Evolutionary conservation across 2,113 vertebrate species (phyloP).

Genomic region (Philantomba maxwellii): DNA sequence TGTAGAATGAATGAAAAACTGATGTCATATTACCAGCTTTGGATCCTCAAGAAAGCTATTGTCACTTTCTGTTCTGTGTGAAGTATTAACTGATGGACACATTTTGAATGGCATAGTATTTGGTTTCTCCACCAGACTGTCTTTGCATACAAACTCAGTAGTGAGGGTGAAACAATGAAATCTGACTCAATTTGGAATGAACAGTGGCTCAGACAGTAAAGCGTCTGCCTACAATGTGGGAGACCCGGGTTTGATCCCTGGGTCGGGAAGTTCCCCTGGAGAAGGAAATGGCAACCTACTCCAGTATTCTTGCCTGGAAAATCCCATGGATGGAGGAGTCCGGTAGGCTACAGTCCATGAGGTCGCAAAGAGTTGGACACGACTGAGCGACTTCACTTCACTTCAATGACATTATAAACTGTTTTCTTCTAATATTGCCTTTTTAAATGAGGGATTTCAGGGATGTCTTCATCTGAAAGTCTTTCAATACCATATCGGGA

Average conservation of each 20-base stretch:
- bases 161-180: background rate
- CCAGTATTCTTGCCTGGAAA: no score
- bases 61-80: background rate
- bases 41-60: background rate
- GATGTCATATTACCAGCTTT: background rate
- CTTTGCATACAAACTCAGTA: background rate
- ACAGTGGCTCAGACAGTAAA: background rate
- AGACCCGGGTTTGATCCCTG: no score
- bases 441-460: background rate
- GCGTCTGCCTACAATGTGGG: no score
- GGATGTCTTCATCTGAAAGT: background rate
- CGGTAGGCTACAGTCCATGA: no score
- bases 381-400: no score
- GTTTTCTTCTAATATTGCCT: background rate
- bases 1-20: background rate
- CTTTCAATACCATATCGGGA: background rate
- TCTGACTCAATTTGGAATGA: background rate
- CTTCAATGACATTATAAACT: background rate
- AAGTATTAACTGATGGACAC: background rate
- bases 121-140: background rate
- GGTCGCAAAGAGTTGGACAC: no score
- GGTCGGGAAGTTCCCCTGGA: no score
- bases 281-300: no score
- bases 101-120: background rate
- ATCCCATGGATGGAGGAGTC: no score